These are phyloP conservation scores for Caenorhabditis latens DNA, from an alignment of 1,140 invertebrate species.

Conservation along the genomic window DNA sequence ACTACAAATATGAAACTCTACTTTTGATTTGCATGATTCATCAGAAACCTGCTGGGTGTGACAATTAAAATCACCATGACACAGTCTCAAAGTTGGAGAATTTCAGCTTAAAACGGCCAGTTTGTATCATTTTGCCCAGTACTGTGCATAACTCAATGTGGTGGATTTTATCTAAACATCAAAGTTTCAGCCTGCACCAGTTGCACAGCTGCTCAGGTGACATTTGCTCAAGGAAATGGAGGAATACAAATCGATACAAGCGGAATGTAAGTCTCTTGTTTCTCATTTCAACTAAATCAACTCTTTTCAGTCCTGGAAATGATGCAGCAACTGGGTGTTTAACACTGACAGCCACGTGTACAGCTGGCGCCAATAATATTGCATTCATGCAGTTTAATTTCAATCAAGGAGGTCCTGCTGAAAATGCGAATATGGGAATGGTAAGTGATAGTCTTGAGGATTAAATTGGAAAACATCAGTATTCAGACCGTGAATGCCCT, in stretches of 20 bases:
- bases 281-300: background rate
- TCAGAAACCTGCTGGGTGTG: too few relatives aligned
- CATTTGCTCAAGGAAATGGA: conserved; percentile 9
- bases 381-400: conserved; percentile 60
- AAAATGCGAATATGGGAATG: conserved; percentile 35
- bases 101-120: too few relatives aligned
- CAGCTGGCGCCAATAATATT: background rate
- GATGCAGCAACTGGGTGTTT: conserved; percentile 50
- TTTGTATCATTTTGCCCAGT: too few relatives aligned
- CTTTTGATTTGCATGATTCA: too few relatives aligned
- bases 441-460: background rate
- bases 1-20: too few relatives aligned
- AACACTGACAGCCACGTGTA: conserved; percentile 47
- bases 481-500: conserved; percentile 41
- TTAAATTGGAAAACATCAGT: too few relatives aligned
- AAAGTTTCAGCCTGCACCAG: conserved; percentile 32
- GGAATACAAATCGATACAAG: background rate
- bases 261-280: background rate
- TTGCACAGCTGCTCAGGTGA: conserved; percentile 24
- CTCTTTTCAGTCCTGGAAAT: conserved; percentile 5
- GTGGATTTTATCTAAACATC: too few relatives aligned
- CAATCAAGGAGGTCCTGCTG: conserved; percentile 58
- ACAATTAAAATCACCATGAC: too few relatives aligned
- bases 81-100: too few relatives aligned
- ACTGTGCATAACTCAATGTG: too few relatives aligned